A percentile compares a stretch with the other conserved stretches of the same genome.
Conservation (phyloP, 1,140 invertebrate species). For the Teleogryllus occipitalis region DNA sequence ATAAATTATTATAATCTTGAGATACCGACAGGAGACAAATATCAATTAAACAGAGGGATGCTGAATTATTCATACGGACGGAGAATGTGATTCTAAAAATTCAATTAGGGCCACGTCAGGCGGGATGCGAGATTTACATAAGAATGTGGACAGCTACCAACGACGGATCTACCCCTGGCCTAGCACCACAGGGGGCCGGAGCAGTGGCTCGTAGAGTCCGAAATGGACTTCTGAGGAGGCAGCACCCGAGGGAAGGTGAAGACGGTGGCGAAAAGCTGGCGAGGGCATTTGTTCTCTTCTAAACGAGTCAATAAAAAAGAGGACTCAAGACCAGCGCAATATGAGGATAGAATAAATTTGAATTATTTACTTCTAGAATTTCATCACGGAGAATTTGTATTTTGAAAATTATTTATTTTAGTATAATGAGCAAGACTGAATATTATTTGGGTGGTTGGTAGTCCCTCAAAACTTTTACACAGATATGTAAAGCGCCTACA, state of each 20-base stretch:
- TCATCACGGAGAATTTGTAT: too few species aligned
- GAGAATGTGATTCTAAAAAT: neutral
- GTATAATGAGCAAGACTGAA: too few species aligned
- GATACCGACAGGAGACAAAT: neutral
- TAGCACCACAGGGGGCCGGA: neutral
- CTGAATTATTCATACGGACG: neutral
- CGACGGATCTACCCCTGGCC: neutral
- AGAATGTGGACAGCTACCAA: conserved; percentile 3
- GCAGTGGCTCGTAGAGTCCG: neutral
- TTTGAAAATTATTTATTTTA: too few species aligned
- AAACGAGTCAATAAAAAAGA: too few species aligned
- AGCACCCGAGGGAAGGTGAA: neutral
- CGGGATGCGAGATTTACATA: neutral
- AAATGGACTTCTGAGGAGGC: neutral
- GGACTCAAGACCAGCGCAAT: too few species aligned
- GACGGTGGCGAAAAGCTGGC: neutral
- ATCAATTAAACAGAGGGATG: neutral
- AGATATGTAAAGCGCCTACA: too few species aligned
- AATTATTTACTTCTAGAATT: too few species aligned
- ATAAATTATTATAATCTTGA: neutral
- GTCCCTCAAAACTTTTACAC: too few species aligned
- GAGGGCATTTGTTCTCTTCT: neutral
- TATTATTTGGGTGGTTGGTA: too few species aligned
- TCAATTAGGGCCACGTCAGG: neutral
- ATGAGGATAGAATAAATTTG: too few species aligned